Conservation (phyloP, 2,113 vertebrate genomes). For the Furnarius figulus region DNA sequence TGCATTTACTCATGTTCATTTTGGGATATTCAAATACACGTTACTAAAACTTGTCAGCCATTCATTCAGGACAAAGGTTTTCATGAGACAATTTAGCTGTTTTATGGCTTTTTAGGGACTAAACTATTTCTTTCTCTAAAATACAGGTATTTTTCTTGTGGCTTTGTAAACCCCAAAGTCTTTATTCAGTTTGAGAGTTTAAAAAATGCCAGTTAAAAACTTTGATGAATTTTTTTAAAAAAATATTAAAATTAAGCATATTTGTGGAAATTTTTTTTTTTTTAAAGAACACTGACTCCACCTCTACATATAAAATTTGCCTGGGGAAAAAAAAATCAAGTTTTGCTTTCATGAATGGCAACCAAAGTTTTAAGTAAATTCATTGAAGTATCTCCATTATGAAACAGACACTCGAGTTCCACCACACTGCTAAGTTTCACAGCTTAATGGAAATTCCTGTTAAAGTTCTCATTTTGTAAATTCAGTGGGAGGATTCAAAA, state of each 20-base stretch:
- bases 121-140: neutral
- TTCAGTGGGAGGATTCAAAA: neutral
- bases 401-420: neutral
- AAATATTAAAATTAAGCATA: neutral
- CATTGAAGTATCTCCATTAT: neutral
- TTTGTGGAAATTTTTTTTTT: neutral
- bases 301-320: neutral
- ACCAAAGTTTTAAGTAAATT: neutral
- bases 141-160: neutral
- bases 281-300: neutral
- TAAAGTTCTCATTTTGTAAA: neutral
- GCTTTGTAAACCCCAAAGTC: neutral
- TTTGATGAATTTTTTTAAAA: neutral
- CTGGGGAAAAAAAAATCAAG: rapidly evolving
- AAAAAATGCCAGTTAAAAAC: neutral
- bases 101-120: neutral
- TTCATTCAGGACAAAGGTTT: neutral
- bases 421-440: neutral
- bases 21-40: neutral
- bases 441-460: neutral
- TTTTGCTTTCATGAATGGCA: neutral
- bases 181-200: neutral
- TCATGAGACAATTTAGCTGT: neutral
- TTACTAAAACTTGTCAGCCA: neutral
- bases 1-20: neutral